Base-by-base conservation (phyloP, 92 coral and sea anemone species). In the Epizoanthus illoricatus region DNA sequence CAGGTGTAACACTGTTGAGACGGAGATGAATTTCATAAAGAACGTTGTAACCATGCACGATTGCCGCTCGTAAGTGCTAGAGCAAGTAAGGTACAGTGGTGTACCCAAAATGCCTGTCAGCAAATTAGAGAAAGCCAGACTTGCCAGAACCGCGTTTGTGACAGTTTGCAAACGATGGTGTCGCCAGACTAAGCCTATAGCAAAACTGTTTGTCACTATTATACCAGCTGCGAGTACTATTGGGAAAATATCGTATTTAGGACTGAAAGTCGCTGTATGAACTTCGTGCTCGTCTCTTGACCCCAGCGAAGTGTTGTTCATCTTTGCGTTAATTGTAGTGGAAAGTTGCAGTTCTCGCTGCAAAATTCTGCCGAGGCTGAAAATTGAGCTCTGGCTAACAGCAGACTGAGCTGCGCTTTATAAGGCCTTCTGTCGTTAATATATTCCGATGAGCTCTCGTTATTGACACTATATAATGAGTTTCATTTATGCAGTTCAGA, bases 1-100 rank as follows among this genome's bases (percentile, higher is more conserved):
- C 42, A 90, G 76, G 61, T 87, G 91, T 7, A 86, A 79, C 8
- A 88, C 84, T 58, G 94, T 88, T 5, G 91, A 90, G 20, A 85
- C 76, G 69, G 94, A 90, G 18, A 86, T 75, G 79, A 90, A 90
- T 39, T 72, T 65, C 82, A 79, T 84, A 81, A 90, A 75, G 19
- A 80, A 63, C 49, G 28, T 84, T 40, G 86, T 45, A 66, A 71
- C 63, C 23, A 85, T 63, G 40, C 94, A 90, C 58, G 87, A n/a
- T 5, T 73, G 15, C 0, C 67, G 20, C 9, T 18, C 28, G 24
- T 84, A 84, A 13, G 86, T 87, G 12, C 80, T 74, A 16, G 69
- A 84, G 52, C 94, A 90, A 41, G 76, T 83, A 20, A 90, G 68
- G 20, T 67, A 80, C 18, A 87, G 68, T n/a, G 94, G 94, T 3